A percentile compares a stretch with the other conserved stretches of the same genome.
These are phyloP conservation scores for Euthynnus affinis DNA, from an alignment of 2,797 vertebrate genomes.

Conservation along the genomic window DNA sequence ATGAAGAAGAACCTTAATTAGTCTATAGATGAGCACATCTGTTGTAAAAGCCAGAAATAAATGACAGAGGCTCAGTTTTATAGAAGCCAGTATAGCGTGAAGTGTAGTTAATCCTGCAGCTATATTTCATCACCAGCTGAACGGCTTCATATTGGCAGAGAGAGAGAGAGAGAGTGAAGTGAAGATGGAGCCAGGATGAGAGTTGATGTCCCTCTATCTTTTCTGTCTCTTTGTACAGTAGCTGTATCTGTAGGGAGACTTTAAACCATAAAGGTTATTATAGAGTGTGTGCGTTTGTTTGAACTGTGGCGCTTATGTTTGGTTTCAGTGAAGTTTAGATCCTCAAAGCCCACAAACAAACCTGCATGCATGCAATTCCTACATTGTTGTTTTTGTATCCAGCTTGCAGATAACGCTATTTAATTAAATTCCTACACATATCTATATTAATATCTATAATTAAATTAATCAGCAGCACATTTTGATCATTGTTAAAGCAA, in stretches of 20 bases:
- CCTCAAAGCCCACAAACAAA: too few relatives aligned
- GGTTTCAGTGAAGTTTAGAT: too few relatives aligned
- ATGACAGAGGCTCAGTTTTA: neutral
- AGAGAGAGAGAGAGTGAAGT: neutral
- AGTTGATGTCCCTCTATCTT: neutral
- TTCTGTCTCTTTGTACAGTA: neutral
- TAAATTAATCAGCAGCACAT: too few relatives aligned
- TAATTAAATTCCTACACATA: too few relatives aligned
- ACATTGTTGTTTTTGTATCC: too few relatives aligned
- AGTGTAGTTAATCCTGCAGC: neutral
- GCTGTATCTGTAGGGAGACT: neutral
- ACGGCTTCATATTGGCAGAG: neutral
- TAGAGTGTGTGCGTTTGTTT: neutral
- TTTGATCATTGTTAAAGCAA: too few relatives aligned
- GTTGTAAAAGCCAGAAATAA: neutral
- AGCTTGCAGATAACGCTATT: too few relatives aligned
- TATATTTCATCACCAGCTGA: slow-evolving; percentile 16
- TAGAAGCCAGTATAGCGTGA: neutral
- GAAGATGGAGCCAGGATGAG: neutral
- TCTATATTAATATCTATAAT: too few relatives aligned
- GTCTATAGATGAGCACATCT: slow-evolving; percentile 8
- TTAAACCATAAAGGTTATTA: neutral
- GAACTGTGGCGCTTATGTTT: too few relatives aligned
- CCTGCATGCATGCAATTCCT: too few relatives aligned
- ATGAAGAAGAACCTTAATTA: neutral